Conservation (phyloP, 2,888 invertebrate genomes). For the Drosophila austrosaltans region DNA sequence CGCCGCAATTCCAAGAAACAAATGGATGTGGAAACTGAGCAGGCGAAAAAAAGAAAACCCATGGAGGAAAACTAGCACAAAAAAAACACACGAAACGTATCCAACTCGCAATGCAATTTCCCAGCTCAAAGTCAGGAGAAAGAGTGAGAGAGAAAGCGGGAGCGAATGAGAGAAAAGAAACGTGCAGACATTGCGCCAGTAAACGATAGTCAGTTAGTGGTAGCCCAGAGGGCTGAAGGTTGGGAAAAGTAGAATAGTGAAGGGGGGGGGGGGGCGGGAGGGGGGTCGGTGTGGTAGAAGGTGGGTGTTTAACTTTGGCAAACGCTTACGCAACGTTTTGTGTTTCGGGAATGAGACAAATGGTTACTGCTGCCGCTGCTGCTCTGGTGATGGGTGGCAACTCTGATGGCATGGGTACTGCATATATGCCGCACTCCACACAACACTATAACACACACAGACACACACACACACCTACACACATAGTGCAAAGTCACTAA, state of each 20-base stretch:
- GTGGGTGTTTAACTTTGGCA: constrained; percentile 61
- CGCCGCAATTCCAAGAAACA: constrained; percentile 67
- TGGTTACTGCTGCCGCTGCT: constrained; percentile 44
- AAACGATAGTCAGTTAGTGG: constrained; percentile 67
- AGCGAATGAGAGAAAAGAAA: constrained; percentile 25
- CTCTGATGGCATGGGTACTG: constrained; percentile 42
- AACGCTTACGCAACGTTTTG: constrained; percentile 73
- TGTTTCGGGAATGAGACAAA: constrained; percentile 57
- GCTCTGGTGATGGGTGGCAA: constrained; percentile 62
- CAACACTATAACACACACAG: not conserved
- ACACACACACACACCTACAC: not conserved
- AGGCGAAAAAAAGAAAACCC: constrained; percentile 13
- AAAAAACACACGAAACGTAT: constrained; percentile 14
- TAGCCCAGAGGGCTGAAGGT: constrained; percentile 17
- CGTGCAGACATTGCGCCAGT: constrained; percentile 65
- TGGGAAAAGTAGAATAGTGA: not conserved
- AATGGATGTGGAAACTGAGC: constrained; percentile 57
- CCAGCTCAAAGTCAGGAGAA: constrained; percentile 26
- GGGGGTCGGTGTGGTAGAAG: not conserved
- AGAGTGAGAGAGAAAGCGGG: constrained; percentile 14
- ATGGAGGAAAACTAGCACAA: not conserved
- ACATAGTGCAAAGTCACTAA: constrained; percentile 56
- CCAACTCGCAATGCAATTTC: constrained; percentile 51
- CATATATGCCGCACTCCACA: not conserved
- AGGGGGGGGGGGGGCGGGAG: not conserved